Conservation (phyloP, 2,113 vertebrate genomes). For the Fregata magnificens region DNA sequence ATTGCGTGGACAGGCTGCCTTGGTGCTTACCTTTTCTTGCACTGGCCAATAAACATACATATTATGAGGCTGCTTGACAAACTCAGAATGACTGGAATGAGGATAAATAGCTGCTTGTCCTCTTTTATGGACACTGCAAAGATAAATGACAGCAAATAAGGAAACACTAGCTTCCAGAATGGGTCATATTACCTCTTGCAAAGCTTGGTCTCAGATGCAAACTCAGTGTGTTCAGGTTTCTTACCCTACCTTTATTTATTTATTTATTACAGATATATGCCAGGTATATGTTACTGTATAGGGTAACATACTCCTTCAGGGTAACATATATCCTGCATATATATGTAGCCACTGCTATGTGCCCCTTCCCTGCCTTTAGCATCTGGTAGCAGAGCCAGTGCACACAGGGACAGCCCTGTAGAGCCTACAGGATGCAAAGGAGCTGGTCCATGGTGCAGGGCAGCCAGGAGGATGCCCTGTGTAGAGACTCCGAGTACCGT, state of each 20-base stretch:
- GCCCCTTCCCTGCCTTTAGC: background rate
- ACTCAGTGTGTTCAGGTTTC: background rate
- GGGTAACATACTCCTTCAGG: background rate
- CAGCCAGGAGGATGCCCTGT: background rate
- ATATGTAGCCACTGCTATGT: fast-evolving
- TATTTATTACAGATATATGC: background rate
- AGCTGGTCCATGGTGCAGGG: background rate
- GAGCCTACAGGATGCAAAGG: background rate
- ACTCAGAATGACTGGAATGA: constrained; percentile 32
- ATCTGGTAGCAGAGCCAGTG: background rate
- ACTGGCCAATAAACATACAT: constrained; percentile 15
- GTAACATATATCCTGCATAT: background rate
- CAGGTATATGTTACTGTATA: background rate
- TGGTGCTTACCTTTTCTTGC: constrained; percentile 50
- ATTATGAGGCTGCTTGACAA: constrained; percentile 9
- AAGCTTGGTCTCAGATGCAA: background rate
- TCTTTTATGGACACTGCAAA: constrained; percentile 27
- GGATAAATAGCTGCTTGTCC: constrained; percentile 21
- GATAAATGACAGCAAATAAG: background rate
- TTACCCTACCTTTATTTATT: background rate
- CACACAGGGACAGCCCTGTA: fast-evolving
- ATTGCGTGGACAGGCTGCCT: background rate
- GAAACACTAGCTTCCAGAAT: background rate
- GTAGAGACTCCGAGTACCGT: fast-evolving
- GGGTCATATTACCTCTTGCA: background rate